Conservation (phyloP, 2,888 invertebrate genomes). For the Nephrotoma guestfalica region DNA sequence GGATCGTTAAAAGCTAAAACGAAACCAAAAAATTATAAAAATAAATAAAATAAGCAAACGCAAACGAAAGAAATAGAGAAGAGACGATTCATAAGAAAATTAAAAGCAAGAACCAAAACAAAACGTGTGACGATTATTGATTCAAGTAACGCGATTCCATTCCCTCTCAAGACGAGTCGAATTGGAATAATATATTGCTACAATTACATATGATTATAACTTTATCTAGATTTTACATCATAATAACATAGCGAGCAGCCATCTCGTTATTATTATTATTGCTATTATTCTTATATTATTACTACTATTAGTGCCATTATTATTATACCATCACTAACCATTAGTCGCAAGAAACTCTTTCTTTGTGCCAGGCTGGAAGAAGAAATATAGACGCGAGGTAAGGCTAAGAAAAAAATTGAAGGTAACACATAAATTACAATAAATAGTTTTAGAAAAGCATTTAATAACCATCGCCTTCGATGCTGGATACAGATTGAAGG, state of each 20-base stretch:
- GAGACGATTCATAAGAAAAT: not conserved
- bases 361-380: too few species aligned
- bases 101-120: not conserved
- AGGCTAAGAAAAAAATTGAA: too few species aligned
- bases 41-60: not conserved
- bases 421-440: too few species aligned
- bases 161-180: not conserved
- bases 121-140: not conserved
- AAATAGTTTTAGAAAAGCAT: too few species aligned
- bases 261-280: not conserved
- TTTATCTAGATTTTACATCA: not conserved
- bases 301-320: not conserved
- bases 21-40: not conserved
- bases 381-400: too few species aligned
- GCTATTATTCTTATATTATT: not conserved
- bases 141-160: not conserved
- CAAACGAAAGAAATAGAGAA: not conserved
- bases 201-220: not conserved
- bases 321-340: not conserved
- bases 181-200: not conserved
- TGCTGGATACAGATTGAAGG: too few species aligned
- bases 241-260: not conserved
- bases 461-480: too few species aligned
- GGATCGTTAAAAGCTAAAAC: not conserved
- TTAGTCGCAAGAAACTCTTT: not conserved